These are phyloP conservation scores for Cosmia trapezina DNA, from an alignment of 2,888 invertebrate species.

Conservation along the genomic window DNA sequence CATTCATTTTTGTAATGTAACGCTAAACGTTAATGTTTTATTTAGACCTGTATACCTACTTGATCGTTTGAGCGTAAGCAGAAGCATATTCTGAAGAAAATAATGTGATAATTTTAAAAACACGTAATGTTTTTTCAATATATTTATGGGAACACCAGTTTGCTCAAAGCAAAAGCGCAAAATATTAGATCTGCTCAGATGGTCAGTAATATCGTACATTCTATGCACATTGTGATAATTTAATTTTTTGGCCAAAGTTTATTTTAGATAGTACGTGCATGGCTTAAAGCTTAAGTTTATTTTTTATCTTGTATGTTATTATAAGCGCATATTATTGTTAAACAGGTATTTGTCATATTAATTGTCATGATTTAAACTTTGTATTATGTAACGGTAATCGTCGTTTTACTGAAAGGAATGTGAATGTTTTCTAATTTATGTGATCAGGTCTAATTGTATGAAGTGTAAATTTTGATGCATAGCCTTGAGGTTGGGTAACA, in stretches of 20 bases:
- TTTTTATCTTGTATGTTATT: slow-evolving; percentile 51
- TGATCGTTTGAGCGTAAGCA: slow-evolving; percentile 55
- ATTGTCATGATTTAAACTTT: slow-evolving; percentile 46
- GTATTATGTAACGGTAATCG: slow-evolving; percentile 41
- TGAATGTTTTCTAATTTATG: slow-evolving; percentile 25
- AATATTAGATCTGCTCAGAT: slow-evolving; percentile 50
- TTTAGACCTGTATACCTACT: slow-evolving; percentile 25
- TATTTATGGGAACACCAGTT: slow-evolving; percentile 28
- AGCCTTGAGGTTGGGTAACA: slow-evolving; percentile 20
- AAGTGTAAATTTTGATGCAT: slow-evolving; percentile 14
- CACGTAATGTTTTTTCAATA: slow-evolving; percentile 26
- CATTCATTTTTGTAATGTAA: slow-evolving; percentile 56
- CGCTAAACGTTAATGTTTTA: slow-evolving; percentile 66
- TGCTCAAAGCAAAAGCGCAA: slow-evolving; percentile 56
- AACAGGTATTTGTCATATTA: slow-evolving; percentile 49
- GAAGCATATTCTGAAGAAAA: slow-evolving; percentile 8
- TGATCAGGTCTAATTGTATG: slow-evolving; percentile 19
- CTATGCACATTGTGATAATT: slow-evolving; percentile 79
- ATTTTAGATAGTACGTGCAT: slow-evolving; percentile 78
- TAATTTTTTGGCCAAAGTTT: slow-evolving; percentile 84
- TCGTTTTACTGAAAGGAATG: slow-evolving; percentile 48
- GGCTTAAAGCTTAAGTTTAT: slow-evolving; percentile 75
- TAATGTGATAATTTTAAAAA: slow-evolving; percentile 47
- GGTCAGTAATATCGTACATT: slow-evolving; percentile 64
- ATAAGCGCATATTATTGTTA: slow-evolving; percentile 36